Evolutionary conservation across 2,888 invertebrate genomes (phyloP).

Genomic region (Physocephala rufipes): DNA sequence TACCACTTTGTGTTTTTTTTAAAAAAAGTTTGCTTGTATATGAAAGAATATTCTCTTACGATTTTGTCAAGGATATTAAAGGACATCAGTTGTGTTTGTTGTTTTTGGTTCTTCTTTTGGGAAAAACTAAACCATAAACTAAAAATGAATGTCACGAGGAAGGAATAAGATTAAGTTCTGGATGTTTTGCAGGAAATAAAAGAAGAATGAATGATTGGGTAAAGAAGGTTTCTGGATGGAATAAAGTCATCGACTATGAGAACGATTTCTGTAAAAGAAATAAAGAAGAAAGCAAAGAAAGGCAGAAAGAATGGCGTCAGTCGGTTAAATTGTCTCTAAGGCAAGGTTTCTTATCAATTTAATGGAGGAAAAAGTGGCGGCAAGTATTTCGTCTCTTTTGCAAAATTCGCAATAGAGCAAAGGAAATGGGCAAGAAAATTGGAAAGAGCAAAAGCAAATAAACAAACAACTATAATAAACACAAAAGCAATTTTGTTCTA

Average conservation of each 20-base stretch:
- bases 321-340: conserved; percentile 10
- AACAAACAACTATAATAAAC: background rate
- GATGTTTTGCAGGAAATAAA: too few species aligned
- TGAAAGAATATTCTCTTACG: background rate
- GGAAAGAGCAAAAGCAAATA: background rate
- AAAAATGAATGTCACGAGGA: too few species aligned
- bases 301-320: conserved; percentile 24
- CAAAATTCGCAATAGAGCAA: conserved; percentile 8
- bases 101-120: too few species aligned
- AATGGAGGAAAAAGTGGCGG: conserved; percentile 50
- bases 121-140: too few species aligned
- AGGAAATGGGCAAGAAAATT: conserved; percentile 11
- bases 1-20: too few species aligned
- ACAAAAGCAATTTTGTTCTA: conserved; percentile 10
- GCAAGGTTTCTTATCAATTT: conserved; percentile 57
- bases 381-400: conserved; percentile 7
- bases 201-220: too few species aligned
- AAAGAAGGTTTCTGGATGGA: too few species aligned
- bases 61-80: too few species aligned
- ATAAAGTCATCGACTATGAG: too few species aligned
- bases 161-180: too few species aligned
- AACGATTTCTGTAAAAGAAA: too few species aligned
- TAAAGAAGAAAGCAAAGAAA: background rate
- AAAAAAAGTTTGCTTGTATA: conserved; percentile 32
- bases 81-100: too few species aligned